Conservation (phyloP, 2,888 invertebrate species). For the Eupithecia abbreviata region DNA sequence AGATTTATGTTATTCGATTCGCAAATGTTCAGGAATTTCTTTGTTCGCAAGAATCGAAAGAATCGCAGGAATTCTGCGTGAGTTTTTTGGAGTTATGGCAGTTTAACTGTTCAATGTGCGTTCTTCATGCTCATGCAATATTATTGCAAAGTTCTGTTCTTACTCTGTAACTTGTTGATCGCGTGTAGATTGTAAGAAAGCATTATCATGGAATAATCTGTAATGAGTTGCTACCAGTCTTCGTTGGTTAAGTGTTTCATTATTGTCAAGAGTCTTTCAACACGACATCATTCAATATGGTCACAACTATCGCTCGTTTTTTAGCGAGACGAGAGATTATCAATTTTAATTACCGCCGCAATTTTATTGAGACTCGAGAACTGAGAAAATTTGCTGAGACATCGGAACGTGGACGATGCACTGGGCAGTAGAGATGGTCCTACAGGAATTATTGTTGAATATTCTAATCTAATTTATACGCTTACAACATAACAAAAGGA, state of each 20-base stretch:
- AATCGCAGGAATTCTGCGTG: slow-evolving; percentile 1
- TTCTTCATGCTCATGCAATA: slow-evolving; percentile 6
- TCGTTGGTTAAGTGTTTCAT: neutral
- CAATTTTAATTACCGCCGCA: neutral
- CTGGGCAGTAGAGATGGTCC: neutral
- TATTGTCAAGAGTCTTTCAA: neutral
- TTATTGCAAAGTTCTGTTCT: neutral
- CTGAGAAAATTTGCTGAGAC: neutral
- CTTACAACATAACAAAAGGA: neutral
- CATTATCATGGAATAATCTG: neutral
- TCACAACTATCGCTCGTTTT: neutral
- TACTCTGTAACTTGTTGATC: slow-evolving; percentile 4
- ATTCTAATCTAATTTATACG: neutral
- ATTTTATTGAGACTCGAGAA: neutral
- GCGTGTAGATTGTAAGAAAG: slow-evolving; percentile 5
- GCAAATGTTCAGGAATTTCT: slow-evolving; percentile 31
- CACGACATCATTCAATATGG: neutral
- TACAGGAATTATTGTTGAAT: neutral
- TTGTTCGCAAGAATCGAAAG: slow-evolving; percentile 27
- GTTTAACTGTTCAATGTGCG: slow-evolving; percentile 6
- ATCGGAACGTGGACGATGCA: neutral
- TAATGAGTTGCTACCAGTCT: neutral
- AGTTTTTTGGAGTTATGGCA: neutral
- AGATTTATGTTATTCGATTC: slow-evolving; percentile 38
- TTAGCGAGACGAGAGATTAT: too few relatives aligned